A percentile compares a stretch with the other conserved stretches of the same genome.
These are phyloP conservation scores for Sitobion miscanthi DNA, from an alignment of 1,140 invertebrate genomes.

Conservation along the genomic window DNA sequence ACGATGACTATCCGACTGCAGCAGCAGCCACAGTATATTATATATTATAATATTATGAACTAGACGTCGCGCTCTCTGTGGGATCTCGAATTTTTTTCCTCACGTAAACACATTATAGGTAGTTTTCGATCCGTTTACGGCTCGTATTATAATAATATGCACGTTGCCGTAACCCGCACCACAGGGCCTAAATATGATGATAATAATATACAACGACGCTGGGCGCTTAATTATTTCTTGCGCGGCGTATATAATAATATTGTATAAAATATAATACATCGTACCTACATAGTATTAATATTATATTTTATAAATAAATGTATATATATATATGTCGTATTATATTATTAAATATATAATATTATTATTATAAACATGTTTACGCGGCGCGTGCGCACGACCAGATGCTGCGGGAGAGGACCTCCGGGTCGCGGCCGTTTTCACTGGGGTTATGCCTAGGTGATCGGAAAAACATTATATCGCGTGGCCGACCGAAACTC, in stretches of 20 bases:
- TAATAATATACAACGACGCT: neutral
- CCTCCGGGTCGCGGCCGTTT: neutral
- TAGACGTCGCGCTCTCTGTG: neutral
- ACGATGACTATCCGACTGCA: neutral
- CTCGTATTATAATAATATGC: neutral
- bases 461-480: slow-evolving; percentile 38
- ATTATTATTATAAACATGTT: slow-evolving; percentile 1
- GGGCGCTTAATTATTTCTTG: neutral
- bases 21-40: neutral
- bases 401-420: neutral
- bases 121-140: neutral
- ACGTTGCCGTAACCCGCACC: neutral
- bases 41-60: neutral
- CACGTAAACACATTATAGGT: neutral
- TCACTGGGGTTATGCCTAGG: neutral
- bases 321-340: neutral
- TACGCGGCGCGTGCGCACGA: neutral
- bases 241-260: neutral
- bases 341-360: neutral
- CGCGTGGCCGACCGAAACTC: slow-evolving; percentile 34
- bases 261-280: neutral
- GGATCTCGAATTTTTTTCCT: neutral
- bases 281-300: neutral
- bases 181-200: neutral
- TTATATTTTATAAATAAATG: neutral